phyloP scores from a whole-genome alignment of 2,113 vertebrate genomes.

The Triplophysa rosa region DNA sequence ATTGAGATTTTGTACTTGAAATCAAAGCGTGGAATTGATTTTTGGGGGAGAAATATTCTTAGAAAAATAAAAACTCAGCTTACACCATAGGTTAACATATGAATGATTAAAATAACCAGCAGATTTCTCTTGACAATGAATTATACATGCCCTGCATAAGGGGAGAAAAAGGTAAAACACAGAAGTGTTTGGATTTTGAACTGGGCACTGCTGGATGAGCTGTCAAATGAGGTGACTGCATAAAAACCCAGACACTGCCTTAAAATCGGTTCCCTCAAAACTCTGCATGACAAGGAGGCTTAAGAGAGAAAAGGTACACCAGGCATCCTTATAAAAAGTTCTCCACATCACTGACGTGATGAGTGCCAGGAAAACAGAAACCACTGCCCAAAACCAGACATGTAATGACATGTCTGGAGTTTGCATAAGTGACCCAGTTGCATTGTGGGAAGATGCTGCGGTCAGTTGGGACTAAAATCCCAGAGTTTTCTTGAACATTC shows the following conservation, averaged over 20 bases:
- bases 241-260: not conserved
- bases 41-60: too few relatives aligned
- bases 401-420: not conserved
- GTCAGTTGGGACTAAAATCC: not conserved
- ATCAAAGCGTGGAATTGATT: too few relatives aligned
- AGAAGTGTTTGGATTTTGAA: not conserved
- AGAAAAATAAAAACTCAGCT: not conserved
- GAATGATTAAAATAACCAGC: constrained; percentile 18
- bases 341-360: not conserved
- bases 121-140: constrained; percentile 12
- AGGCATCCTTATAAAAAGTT: constrained; percentile 4
- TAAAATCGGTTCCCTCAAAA: not conserved
- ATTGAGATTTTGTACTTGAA: not conserved
- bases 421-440: not conserved
- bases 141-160: constrained; percentile 13
- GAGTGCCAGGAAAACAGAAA: not conserved
- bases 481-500: not conserved
- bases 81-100: not conserved
- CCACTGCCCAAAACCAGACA: not conserved
- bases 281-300: not conserved
- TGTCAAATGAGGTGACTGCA: constrained; percentile 3
- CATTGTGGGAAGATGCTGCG: not conserved
- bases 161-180: not conserved
- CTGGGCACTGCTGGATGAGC: not conserved
- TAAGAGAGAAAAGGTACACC: not conserved